Evolutionary conservation across 2,888 invertebrate genomes (phyloP).

Genomic region (Chrysolina americana): DNA sequence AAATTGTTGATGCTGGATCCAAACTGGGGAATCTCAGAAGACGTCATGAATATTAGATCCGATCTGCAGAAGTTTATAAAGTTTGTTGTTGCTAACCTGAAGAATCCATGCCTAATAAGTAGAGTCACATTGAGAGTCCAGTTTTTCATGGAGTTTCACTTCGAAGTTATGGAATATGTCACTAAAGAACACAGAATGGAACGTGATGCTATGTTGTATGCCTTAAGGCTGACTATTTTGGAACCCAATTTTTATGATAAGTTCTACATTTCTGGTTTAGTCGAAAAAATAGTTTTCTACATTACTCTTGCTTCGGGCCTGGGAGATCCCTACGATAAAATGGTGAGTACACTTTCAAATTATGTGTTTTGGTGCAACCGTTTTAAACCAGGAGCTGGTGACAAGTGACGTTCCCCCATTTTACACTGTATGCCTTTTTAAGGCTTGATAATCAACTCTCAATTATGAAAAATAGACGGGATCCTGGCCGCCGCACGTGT

Average conservation of each 20-base stretch:
- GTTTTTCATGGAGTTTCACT: constrained; percentile 21
- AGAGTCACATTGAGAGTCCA: constrained; percentile 34
- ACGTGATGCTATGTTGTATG: neutral
- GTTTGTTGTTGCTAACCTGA: constrained; percentile 24
- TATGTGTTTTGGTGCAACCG: no score
- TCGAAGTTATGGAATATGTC: constrained; percentile 17
- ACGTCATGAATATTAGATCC: constrained; percentile 29
- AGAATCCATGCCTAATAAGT: neutral
- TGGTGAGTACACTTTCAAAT: constrained; percentile 22
- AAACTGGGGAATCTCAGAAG: constrained; percentile 35
- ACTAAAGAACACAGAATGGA: neutral
- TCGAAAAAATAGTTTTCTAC: constrained; percentile 23
- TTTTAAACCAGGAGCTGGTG: no score
- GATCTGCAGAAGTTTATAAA: constrained; percentile 34
- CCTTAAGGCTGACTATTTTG: constrained; percentile 26
- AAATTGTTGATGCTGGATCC: constrained; percentile 35
- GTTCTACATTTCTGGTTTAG: neutral
- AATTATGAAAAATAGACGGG: no score
- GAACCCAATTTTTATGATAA: constrained; percentile 12
- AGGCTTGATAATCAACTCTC: no score
- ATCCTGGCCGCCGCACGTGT: no score
- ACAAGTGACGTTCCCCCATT: no score
- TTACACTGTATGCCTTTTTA: no score
- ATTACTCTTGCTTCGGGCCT: constrained; percentile 30
- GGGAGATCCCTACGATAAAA: constrained; percentile 26